Base-by-base conservation (phyloP, 2,113 vertebrate genomes). In the Pao palembangensis region DNA sequence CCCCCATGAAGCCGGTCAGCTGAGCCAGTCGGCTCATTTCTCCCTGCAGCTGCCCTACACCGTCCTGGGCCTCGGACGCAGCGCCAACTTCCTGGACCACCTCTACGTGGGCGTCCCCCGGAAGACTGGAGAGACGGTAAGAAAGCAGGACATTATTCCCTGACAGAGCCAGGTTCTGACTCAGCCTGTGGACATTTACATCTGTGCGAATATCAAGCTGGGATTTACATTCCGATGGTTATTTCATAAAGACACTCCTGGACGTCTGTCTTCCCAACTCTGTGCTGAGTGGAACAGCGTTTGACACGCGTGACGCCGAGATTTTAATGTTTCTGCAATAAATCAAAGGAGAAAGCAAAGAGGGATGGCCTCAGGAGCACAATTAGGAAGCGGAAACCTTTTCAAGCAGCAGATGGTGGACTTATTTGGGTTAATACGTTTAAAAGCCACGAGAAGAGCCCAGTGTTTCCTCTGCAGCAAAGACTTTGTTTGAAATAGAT, bases 51-150 rank as follows among this genome's bases (percentile, higher is more conserved):
- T 99, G 65, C 97, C 97, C 6, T 98, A 99, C 89, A 96, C 91
- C 0, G 94, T 99, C 23, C 92, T 99, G 31, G 97, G 97, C 31
- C 83, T 99, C 58, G 96, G 96, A 19, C 94, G 95, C 49, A 98
- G 96, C 12, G 96, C 97, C 60, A 99, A 98, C 85, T 98, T 99
- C 87, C 93, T 98, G 0, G 95, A 98, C 76, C 96, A 98, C 79
- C 87, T 98, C 21, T 95, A 86, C 3, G 96, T 99, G 14, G 96
- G 97, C 61, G 98, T 98, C 74, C 96, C 96, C 46, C 92, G 93
- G 23, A 92, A 92, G 23, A 61, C 85, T 0, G 93, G 94, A 82
- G 91, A 92, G 73, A 93, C 88, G 91, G 97, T 96, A 61, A 86
- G 82, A 28, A 63, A 43, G 64, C 25, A 53, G 13, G 15, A 59